Evolutionary conservation across 1,140 invertebrate species (phyloP).

Genomic region (Drosophila kikkawai): DNA sequence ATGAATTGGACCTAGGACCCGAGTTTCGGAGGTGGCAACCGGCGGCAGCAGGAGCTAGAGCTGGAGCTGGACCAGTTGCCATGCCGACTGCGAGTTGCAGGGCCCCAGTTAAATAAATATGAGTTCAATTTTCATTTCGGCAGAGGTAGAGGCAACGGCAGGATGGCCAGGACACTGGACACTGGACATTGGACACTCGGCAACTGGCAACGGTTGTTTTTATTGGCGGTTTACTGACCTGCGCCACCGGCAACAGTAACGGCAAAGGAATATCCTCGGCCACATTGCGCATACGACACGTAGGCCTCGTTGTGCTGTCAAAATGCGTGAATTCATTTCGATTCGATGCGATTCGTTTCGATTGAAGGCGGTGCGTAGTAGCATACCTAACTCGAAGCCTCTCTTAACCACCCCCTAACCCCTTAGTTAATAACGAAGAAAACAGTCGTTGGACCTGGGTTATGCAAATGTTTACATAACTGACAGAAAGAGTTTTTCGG

Average conservation of each 20-base stretch:
- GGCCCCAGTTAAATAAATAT: constrained; percentile 79
- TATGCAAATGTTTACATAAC: constrained; percentile 56
- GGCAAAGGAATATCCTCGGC: constrained; percentile 22
- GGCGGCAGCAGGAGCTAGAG: constrained; percentile 3
- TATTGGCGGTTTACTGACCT: constrained; percentile 83
- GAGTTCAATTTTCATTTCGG: constrained; percentile 81
- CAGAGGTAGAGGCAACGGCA: background rate
- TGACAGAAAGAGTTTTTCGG: constrained; percentile 35
- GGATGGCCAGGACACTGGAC: constrained; percentile 20
- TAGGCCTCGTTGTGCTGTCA: constrained; percentile 53
- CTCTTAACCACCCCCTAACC: background rate
- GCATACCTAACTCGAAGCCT: constrained; percentile 2
- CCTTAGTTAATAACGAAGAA: constrained; percentile 39
- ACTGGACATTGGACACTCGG: constrained; percentile 15
- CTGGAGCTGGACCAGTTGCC: constrained; percentile 27
- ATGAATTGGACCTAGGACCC: constrained; percentile 74
- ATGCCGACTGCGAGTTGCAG: constrained; percentile 58
- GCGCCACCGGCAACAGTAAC: constrained; percentile 64
- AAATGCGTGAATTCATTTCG: constrained; percentile 74
- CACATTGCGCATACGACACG: constrained; percentile 73
- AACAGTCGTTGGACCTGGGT: constrained; percentile 21
- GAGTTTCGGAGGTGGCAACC: constrained; percentile 28
- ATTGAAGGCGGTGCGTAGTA: background rate
- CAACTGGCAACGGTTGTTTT: constrained; percentile 66
- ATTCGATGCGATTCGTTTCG: constrained; percentile 29